Percentiles rank a stretch among this genome's conserved stretches.
phyloP scores from a whole-genome alignment of 37 sponge, comb jelly and placozoan genomes.

The Diacarnus erythraeanus region DNA sequence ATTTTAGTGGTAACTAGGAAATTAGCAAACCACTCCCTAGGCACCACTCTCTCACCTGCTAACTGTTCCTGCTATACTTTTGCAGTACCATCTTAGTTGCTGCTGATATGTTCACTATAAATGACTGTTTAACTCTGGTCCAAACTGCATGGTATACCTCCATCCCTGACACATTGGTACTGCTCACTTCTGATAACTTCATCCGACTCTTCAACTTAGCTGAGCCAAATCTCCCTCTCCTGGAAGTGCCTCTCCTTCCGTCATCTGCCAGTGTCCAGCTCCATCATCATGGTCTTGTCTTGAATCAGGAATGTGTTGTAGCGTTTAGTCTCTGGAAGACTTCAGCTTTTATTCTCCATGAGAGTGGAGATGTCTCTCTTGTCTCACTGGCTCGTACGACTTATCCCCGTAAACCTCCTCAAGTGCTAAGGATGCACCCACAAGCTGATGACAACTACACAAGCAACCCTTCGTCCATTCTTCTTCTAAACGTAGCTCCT shows the following conservation, averaged over 20 bases:
- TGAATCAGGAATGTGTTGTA: constrained; percentile 25
- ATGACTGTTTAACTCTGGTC: constrained; percentile 27
- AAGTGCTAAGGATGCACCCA: constrained; percentile 47
- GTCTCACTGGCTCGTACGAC: not conserved
- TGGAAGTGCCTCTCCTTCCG: constrained; percentile 20
- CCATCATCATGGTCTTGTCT: not conserved
- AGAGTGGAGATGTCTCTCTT: constrained; percentile 28
- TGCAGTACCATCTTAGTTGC: constrained; percentile 20
- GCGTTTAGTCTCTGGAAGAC: constrained; percentile 5
- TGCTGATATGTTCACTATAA: constrained; percentile 11
- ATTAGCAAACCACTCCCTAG: too few species aligned
- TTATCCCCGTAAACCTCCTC: not conserved
- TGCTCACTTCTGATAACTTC: constrained; percentile 50
- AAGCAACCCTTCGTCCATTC: constrained; percentile 25
- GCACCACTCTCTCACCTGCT: too few species aligned
- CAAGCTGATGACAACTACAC: constrained; percentile 43
- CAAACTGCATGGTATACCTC: constrained; percentile 36
- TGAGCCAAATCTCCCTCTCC: constrained; percentile 23
- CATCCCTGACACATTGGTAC: not conserved
- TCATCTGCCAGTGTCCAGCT: not conserved
- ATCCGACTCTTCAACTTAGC: constrained; percentile 34
- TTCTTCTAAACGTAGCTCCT: constrained; percentile 26
- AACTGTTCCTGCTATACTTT: too few species aligned
- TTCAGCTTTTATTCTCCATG: constrained; percentile 28
- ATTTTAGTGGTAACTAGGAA: too few species aligned